phyloP scores from a whole-genome alignment of 2,888 invertebrate species.

The Meghimatium bilineatum region DNA sequence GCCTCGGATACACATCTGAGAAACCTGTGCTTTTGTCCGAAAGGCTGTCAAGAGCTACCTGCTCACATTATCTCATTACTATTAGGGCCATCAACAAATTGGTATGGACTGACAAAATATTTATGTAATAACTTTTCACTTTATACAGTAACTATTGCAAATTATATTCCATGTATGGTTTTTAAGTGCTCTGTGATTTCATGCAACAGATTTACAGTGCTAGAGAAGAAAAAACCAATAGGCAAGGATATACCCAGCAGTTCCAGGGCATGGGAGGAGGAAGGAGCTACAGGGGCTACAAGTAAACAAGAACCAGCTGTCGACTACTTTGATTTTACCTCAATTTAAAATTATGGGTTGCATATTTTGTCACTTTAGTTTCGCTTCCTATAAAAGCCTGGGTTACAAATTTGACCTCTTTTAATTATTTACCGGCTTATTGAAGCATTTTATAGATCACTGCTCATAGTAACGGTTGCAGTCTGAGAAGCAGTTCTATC shows the following conservation, averaged over 20 bases:
- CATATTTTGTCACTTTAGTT: too few species aligned
- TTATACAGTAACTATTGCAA: too few species aligned
- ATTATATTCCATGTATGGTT: background rate
- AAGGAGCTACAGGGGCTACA: constrained; percentile 43
- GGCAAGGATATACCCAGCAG: constrained; percentile 22
- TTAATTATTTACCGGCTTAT: too few species aligned
- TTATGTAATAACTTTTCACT: too few species aligned
- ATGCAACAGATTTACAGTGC: constrained; percentile 33
- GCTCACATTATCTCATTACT: too few species aligned
- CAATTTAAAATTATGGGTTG: constrained; percentile 16
- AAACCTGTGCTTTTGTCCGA: too few species aligned
- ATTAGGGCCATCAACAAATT: too few species aligned
- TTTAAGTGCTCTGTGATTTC: background rate
- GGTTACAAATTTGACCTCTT: too few species aligned
- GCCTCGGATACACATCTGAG: too few species aligned
- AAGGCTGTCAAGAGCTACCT: too few species aligned
- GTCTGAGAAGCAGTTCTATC: background rate
- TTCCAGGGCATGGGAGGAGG: constrained; percentile 31
- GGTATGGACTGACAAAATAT: too few species aligned
- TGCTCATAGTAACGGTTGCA: background rate
- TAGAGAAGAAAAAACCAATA: constrained; percentile 33
- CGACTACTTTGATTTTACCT: constrained; percentile 71
- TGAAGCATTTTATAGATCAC: background rate
- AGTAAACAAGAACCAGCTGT: constrained; percentile 56
- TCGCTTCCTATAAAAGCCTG: too few species aligned